phyloP scores from a whole-genome alignment of 1,140 invertebrate species.

The Campoletis sonorensis region DNA sequence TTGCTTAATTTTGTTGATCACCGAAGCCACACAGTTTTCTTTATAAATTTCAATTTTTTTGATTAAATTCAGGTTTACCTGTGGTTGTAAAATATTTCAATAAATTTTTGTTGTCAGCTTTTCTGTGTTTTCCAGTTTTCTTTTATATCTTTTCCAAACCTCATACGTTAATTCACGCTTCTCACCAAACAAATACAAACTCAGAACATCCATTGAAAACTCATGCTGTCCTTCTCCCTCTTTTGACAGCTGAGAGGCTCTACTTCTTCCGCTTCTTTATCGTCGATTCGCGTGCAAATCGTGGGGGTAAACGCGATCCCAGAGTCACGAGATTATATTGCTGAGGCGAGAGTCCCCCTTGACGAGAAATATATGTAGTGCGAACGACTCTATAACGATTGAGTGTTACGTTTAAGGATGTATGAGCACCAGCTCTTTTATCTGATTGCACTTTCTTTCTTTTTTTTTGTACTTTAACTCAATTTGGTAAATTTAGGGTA shows the following conservation, averaged over 20 bases:
- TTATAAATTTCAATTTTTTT: no score
- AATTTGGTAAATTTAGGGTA: neutral
- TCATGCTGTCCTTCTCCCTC: neutral
- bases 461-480: neutral
- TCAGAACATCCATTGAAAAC: neutral
- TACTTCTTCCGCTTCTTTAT: constrained; percentile 26
- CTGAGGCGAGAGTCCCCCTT: neutral
- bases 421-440: neutral
- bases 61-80: no score
- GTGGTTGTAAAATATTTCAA: neutral
- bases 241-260: neutral
- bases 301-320: neutral
- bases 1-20: no score
- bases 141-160: neutral
- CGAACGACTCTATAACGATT: constrained; percentile 13
- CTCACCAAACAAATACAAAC: neutral
- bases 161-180: neutral
- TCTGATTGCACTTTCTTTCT: neutral
- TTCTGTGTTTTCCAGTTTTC: neutral
- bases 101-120: neutral
- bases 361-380: constrained; percentile 24
- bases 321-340: constrained; percentile 31
- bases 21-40: no score
- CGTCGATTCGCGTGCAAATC: constrained; percentile 37
- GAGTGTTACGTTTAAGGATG: neutral